A percentile compares a stretch with the other conserved stretches of the same genome.
phyloP scores from a whole-genome alignment of 2,113 vertebrate genomes.

The Ictidomys tridecemlineatus region DNA sequence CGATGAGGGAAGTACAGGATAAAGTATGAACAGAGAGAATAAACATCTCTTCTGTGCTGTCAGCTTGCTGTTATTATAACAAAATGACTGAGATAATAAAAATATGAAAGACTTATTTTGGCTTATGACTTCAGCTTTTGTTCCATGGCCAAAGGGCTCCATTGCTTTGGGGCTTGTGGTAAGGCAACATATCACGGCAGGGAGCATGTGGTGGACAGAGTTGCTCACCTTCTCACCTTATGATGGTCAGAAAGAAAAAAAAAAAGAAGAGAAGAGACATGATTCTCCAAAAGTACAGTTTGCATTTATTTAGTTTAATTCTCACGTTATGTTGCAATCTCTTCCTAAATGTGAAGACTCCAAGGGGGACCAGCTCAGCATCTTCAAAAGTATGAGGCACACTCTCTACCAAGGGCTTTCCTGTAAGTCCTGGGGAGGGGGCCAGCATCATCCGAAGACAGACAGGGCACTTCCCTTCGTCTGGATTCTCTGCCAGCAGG shows the following conservation, averaged over 20 bases:
- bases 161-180: background rate
- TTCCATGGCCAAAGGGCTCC: too few relatives aligned
- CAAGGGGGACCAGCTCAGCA: background rate
- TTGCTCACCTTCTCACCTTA: background rate
- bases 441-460: background rate
- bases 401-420: background rate
- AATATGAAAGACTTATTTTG: background rate
- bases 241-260: background rate
- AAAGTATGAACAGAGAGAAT: background rate
- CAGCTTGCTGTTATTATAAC: background rate
- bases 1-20: background rate
- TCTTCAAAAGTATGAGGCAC: background rate
- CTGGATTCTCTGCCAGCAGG: background rate
- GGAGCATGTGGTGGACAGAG: background rate
- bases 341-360: constrained; percentile 33
- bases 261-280: background rate
- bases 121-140: background rate
- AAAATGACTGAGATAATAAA: background rate
- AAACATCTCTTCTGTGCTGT: background rate
- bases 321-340: constrained; percentile 49
- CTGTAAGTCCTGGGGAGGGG: background rate
- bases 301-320: constrained; percentile 78
- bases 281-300: constrained; percentile 61
- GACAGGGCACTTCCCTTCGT: background rate
- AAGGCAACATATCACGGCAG: background rate